These are phyloP conservation scores for Galago senegalensis DNA, from an alignment of 2,797 vertebrate species.

Conservation along the genomic window DNA sequence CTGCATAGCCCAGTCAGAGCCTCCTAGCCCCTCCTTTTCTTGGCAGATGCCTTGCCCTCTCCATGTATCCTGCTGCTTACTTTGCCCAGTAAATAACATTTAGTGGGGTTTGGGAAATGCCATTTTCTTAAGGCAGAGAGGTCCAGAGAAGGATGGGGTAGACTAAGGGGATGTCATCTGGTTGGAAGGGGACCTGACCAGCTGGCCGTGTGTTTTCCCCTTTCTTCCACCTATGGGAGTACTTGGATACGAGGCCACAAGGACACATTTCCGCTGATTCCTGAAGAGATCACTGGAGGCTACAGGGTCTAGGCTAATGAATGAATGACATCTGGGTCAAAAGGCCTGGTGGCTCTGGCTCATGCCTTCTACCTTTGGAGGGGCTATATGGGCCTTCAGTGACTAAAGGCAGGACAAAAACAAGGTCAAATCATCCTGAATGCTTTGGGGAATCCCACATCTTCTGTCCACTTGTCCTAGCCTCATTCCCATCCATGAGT, in stretches of 20 bases:
- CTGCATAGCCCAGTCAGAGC: background rate
- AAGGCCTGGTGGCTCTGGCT: background rate
- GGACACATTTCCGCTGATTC: background rate
- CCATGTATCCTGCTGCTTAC: background rate
- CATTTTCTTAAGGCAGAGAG: background rate
- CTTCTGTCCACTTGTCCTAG: background rate
- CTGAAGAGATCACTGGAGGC: background rate
- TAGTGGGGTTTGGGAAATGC: background rate
- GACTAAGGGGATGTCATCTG: background rate
- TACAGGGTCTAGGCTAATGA: background rate
- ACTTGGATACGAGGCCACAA: background rate
- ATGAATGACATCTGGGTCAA: background rate
- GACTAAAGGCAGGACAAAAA: background rate
- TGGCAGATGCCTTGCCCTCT: background rate
- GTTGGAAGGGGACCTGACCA: background rate
- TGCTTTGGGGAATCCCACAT: background rate
- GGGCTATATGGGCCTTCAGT: background rate
- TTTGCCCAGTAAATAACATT: background rate
- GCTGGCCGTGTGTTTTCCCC: background rate
- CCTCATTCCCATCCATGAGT: background rate
- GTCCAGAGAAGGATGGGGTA: background rate
- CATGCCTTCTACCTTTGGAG: conserved; percentile 27
- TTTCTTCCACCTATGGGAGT: background rate
- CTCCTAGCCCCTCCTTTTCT: background rate
- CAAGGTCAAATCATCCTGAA: background rate